Evolutionary conservation across 2,113 vertebrate genomes (phyloP).

Genomic region (Vulpes lagopus): DNA sequence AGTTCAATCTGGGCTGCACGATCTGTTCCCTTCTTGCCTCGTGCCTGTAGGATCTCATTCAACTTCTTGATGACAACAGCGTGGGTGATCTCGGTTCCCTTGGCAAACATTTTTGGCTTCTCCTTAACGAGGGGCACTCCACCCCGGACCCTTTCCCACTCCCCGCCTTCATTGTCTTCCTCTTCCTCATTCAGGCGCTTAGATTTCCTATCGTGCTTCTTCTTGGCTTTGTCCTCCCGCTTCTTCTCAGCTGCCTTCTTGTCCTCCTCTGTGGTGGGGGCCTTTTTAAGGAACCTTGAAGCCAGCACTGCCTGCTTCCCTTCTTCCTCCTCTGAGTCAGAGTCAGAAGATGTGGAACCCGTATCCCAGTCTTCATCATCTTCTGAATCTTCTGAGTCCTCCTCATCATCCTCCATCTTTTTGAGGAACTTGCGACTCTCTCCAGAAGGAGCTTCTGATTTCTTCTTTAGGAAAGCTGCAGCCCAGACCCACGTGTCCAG

Average conservation of each 20-base stretch:
- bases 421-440: no score
- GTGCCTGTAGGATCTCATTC: conserved; percentile 94
- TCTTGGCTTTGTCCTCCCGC: conserved; percentile 87
- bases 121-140: conserved; percentile 92
- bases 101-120: conserved; percentile 96
- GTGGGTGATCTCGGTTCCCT: conserved; percentile 95
- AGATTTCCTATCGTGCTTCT: conserved; percentile 87
- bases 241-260: conserved; percentile 86
- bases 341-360: no score
- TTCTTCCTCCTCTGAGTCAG: no score
- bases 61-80: conserved; percentile 95
- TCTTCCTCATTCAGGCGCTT: conserved; percentile 88
- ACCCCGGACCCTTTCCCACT: conserved; percentile 92
- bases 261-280: conserved; percentile 83
- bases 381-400: no score
- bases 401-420: no score
- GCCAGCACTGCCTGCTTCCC: no score
- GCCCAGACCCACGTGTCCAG: no score
- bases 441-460: no score
- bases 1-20: conserved; percentile 95
- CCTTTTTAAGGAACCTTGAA: not conserved
- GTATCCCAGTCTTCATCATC: no score
- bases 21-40: conserved; percentile 96
- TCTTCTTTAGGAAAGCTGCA: no score
- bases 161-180: conserved; percentile 88